Evolutionary conservation across 2,113 vertebrate species (phyloP).

Genomic region (Perca flavescens): DNA sequence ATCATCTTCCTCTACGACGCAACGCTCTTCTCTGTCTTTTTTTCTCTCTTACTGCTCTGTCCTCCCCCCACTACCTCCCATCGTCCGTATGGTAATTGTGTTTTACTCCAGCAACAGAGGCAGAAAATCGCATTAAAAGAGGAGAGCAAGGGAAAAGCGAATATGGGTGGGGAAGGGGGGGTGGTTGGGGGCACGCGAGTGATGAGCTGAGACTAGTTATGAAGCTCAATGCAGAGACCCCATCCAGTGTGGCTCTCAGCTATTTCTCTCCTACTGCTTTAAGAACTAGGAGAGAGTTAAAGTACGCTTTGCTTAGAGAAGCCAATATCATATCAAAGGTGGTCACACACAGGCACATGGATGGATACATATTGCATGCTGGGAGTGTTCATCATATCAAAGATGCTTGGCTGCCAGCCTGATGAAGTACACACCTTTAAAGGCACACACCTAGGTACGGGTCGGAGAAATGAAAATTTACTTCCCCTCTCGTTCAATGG

Average conservation of each 20-base stretch:
- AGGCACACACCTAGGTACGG: not conserved
- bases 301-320: conserved; percentile 10
- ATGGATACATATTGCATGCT: conserved; percentile 25
- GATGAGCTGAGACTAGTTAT: conserved; percentile 62
- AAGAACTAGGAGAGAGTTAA: conserved; percentile 33
- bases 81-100: conserved; percentile 79
- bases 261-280: conserved; percentile 56
- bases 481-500: conserved; percentile 42
- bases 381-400: conserved; percentile 46
- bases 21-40: conserved; percentile 21
- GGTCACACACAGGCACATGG: conserved; percentile 28
- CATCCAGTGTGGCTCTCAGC: conserved; percentile 54
- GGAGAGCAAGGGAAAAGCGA: conserved; percentile 51
- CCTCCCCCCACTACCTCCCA: conserved; percentile 42
- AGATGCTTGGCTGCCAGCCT: conserved; percentile 30
- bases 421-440: conserved; percentile 46
- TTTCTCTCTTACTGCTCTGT: conserved; percentile 19
- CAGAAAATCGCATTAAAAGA: conserved; percentile 83
- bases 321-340: conserved; percentile 42
- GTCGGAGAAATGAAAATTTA: conserved; percentile 24
- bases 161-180: conserved; percentile 36
- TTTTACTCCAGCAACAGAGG: conserved; percentile 75
- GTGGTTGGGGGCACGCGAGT: conserved; percentile 12
- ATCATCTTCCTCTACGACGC: conserved; percentile 53
- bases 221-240: conserved; percentile 52